Conservation (phyloP, 2,797 vertebrate species). For the Pristis pectinata region DNA sequence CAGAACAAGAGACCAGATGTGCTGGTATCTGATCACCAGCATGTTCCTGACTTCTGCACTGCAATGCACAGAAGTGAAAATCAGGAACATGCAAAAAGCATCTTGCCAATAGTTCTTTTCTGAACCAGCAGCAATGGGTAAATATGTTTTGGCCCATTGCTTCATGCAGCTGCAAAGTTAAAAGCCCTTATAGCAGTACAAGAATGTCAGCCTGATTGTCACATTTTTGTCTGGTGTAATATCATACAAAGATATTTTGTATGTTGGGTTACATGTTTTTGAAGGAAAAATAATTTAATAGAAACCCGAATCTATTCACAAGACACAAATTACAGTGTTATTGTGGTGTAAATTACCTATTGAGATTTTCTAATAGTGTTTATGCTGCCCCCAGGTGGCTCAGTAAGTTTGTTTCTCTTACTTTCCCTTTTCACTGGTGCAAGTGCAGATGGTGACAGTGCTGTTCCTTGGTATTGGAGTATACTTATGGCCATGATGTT, state of each 20-base stretch:
- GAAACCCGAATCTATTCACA: background rate
- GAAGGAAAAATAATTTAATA: background rate
- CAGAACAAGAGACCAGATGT: no score
- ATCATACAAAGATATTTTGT: background rate
- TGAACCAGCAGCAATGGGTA: no score
- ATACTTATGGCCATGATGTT: background rate
- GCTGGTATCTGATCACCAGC: no score
- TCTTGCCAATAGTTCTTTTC: no score
- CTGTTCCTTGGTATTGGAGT: background rate
- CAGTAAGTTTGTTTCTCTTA: background rate
- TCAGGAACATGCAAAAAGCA: no score
- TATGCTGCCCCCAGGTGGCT: slow-evolving; percentile 29
- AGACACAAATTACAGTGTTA: background rate
- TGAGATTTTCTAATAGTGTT: background rate
- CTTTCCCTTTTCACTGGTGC: background rate
- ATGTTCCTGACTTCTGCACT: no score
- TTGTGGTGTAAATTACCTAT: background rate
- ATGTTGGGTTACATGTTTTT: background rate
- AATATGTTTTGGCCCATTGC: background rate
- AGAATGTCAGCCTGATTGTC: background rate
- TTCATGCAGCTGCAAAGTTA: background rate
- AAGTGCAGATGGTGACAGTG: background rate
- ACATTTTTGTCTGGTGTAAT: background rate
- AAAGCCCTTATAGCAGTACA: background rate
- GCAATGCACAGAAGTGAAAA: no score